Evolutionary conservation across 2,797 vertebrate species (phyloP).

Genomic region (Huso huso): DNA sequence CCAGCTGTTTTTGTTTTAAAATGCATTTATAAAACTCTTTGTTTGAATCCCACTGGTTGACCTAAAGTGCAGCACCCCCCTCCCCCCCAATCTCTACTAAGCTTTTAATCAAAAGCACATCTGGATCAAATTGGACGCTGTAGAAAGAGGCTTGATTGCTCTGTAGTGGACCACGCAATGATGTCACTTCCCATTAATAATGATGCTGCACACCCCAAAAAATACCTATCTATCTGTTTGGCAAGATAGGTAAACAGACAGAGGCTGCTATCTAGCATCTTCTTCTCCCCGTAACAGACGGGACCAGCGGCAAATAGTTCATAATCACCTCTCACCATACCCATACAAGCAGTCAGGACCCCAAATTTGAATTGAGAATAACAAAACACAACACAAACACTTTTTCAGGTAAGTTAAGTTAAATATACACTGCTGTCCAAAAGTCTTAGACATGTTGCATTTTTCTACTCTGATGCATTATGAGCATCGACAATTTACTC

Average conservation of each 20-base stretch:
- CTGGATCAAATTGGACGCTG: constrained; percentile 57
- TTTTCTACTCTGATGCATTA: too few species aligned
- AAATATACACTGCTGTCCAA: too few species aligned
- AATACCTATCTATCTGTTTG: constrained; percentile 49
- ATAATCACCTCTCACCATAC: too few species aligned
- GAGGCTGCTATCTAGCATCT: not conserved
- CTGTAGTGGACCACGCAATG: constrained; percentile 56
- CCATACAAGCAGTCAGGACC: too few species aligned
- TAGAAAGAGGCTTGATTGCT: constrained; percentile 54
- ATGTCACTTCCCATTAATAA: constrained; percentile 67
- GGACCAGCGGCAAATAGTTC: too few species aligned
- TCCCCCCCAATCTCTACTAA: constrained; percentile 44
- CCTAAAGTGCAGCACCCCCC: constrained; percentile 30
- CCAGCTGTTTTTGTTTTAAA: constrained; percentile 60
- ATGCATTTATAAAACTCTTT: constrained; percentile 52
- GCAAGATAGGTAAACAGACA: constrained; percentile 23
- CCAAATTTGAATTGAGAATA: too few species aligned
- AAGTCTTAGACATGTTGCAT: too few species aligned
- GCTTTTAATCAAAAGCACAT: constrained; percentile 67
- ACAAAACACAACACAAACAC: too few species aligned
- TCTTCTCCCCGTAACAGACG: too few species aligned
- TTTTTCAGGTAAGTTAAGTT: too few species aligned
- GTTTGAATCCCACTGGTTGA: constrained; percentile 47
- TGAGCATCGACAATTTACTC: too few species aligned
- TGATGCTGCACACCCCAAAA: constrained; percentile 45